phyloP scores from a whole-genome alignment of 2,113 vertebrate genomes.

The Leucosticte australis region DNA sequence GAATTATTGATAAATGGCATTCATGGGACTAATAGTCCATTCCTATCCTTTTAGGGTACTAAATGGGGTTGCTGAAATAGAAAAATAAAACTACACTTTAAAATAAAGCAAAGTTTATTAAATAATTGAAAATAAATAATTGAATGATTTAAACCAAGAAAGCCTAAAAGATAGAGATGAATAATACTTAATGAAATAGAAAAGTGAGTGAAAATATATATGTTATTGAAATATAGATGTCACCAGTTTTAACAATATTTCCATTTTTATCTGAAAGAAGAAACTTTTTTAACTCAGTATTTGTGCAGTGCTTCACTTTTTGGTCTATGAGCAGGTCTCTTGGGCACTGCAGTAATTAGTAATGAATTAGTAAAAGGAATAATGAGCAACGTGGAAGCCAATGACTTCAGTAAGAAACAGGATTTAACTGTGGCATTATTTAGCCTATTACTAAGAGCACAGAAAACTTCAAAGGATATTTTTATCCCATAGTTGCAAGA shows the following conservation, averaged over 20 bases:
- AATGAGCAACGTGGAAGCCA: neutral
- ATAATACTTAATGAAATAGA: neutral
- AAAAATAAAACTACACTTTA: neutral
- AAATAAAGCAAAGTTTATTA: neutral
- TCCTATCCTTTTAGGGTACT: neutral
- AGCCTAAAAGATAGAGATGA: neutral
- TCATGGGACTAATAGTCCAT: neutral
- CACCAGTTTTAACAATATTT: neutral
- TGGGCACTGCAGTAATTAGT: neutral
- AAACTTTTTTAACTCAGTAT: neutral
- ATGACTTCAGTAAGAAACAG: neutral
- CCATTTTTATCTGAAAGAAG: neutral
- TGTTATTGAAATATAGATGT: neutral
- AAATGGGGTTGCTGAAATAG: neutral
- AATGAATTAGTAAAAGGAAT: constrained; percentile 23
- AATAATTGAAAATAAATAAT: neutral
- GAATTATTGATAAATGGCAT: neutral
- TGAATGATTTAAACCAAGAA: neutral
- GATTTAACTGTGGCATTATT: neutral
- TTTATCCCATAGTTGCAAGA: neutral
- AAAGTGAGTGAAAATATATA: neutral
- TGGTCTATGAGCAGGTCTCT: neutral
- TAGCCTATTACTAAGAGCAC: neutral
- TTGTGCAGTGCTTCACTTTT: neutral
- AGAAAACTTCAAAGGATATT: constrained; percentile 24